Conservation (phyloP, 2,888 invertebrate genomes). For the Steinernema scapterisci region DNA sequence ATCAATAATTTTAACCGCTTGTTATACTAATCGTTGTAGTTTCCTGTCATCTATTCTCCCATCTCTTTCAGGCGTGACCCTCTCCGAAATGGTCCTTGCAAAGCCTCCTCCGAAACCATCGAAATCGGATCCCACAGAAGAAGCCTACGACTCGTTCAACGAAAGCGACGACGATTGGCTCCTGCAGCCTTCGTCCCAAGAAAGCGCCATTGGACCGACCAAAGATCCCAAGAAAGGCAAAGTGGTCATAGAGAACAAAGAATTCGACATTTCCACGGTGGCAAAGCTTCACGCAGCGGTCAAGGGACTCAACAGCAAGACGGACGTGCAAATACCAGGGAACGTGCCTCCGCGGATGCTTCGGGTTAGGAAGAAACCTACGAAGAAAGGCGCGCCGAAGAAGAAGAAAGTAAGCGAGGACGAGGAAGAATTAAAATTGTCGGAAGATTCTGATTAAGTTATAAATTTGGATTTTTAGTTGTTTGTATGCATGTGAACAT, state of each 20-base stretch:
- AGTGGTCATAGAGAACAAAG: background rate
- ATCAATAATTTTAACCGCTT: too few relatives aligned
- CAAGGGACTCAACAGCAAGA: background rate
- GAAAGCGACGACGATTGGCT: slow-evolving; percentile 25
- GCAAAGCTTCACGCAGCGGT: background rate
- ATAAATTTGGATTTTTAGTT: too few relatives aligned
- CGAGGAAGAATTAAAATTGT: background rate
- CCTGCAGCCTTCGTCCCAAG: background rate
- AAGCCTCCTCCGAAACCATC: background rate
- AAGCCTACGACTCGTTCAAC: slow-evolving; percentile 11
- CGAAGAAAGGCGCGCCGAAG: background rate
- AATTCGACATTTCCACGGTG: slow-evolving; percentile 6
- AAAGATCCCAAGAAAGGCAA: background rate
- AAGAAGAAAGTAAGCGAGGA: background rate
- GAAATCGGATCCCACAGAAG: background rate
- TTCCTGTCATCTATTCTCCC: too few relatives aligned
- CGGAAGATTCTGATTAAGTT: slow-evolving; percentile 4
- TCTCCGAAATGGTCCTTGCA: background rate
- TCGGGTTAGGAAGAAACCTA: background rate
- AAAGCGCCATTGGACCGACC: background rate
- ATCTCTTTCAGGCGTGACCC: background rate
- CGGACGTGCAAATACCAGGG: background rate
- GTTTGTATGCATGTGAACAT: too few relatives aligned
- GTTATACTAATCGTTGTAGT: background rate
- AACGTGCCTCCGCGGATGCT: background rate